Conservation (phyloP, 2,113 vertebrate genomes). For the Oryzias curvinotus region DNA sequence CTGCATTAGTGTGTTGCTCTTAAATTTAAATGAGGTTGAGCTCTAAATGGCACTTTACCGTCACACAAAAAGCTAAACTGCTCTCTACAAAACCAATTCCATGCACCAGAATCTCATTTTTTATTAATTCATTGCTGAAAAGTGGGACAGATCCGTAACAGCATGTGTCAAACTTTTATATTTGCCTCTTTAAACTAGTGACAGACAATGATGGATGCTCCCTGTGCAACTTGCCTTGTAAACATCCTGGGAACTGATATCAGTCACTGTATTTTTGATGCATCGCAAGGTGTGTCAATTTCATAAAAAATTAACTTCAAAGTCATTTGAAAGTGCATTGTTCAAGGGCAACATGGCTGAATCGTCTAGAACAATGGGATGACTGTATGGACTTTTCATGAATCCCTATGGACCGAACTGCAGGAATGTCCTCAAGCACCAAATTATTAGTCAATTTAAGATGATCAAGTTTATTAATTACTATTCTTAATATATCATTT, state of each 20-base stretch:
- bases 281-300: constrained; percentile 31
- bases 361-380: constrained; percentile 39
- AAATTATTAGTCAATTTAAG: constrained; percentile 71
- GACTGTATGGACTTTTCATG: constrained; percentile 58
- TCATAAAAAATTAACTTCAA: constrained; percentile 53
- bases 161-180: constrained; percentile 61
- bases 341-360: constrained; percentile 36
- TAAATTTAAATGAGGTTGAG: too few species aligned
- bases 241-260: constrained; percentile 51
- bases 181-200: constrained; percentile 47
- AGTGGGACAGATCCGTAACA: constrained; percentile 44
- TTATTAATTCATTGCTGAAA: constrained; percentile 16
- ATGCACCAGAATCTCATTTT: constrained; percentile 5
- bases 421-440: constrained; percentile 66
- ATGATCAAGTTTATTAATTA: constrained; percentile 73
- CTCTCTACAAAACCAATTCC: constrained; percentile 1
- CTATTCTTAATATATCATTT: constrained; percentile 71
- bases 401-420: constrained; percentile 52
- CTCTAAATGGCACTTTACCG: background rate
- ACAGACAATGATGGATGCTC: constrained; percentile 65
- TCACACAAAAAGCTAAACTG: background rate
- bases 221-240: constrained; percentile 58
- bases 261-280: constrained; percentile 31
- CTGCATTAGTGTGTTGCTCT: too few species aligned
- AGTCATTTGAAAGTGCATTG: constrained; percentile 69